Conservation (phyloP, 2,113 vertebrate genomes). For the Hemiprocne comata region DNA sequence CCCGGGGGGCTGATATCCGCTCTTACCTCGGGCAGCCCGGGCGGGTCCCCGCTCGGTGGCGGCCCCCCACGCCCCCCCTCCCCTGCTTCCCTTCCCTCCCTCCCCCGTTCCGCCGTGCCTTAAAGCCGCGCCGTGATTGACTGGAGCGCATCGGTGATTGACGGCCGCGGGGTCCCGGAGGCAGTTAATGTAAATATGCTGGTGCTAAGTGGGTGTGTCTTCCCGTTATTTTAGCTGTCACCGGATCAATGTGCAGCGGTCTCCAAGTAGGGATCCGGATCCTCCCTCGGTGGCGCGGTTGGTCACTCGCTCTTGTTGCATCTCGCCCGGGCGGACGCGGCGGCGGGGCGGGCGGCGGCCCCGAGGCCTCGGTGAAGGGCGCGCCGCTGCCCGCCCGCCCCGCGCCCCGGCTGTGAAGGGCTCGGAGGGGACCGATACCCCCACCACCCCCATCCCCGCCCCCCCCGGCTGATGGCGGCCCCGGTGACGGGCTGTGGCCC, state of each 20-base stretch:
- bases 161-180: constrained; percentile 59
- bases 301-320: constrained; percentile 74
- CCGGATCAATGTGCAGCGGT: constrained; percentile 77
- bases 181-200: constrained; percentile 74
- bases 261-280: constrained; percentile 71
- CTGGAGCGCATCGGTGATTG: constrained; percentile 55
- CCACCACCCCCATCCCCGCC: not conserved
- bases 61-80: not conserved
- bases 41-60: constrained; percentile 68
- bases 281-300: constrained; percentile 76
- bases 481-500: not conserved
- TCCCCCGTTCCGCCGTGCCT: not conserved
- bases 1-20: not conserved
- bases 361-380: not conserved
- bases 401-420: constrained; percentile 40
- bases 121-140: constrained; percentile 64
- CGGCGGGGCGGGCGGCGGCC: not conserved
- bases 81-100: not conserved
- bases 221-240: constrained; percentile 87
- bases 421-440: not conserved
- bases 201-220: constrained; percentile 87
- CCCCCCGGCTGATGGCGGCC: not conserved
- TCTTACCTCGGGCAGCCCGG: constrained; percentile 21
- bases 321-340: constrained; percentile 36
- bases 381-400: constrained; percentile 28